Conservation (phyloP, 2,113 vertebrate species). For the Tragelaphus scriptus region DNA sequence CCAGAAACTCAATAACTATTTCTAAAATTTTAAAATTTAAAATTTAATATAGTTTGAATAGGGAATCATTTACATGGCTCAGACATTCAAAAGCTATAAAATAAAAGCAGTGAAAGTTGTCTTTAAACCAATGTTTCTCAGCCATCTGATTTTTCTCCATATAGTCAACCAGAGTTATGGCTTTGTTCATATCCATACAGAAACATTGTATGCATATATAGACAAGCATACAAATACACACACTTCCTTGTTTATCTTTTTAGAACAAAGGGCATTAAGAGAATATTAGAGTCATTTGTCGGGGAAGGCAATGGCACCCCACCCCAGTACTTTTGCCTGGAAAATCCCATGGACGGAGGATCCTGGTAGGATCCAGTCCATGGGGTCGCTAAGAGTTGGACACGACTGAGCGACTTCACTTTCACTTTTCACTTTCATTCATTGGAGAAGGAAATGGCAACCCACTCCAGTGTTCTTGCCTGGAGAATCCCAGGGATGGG, state of each 20-base stretch:
- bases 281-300: not conserved
- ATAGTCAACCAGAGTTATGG: not conserved
- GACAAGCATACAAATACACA: not conserved
- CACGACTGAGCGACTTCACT: too few species aligned
- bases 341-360: too few species aligned
- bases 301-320: too few species aligned
- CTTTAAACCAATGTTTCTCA: not conserved
- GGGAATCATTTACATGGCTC: not conserved
- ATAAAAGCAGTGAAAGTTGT: not conserved
- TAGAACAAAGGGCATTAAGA: not conserved
- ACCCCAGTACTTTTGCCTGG: too few species aligned
- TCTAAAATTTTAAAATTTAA: conserved; percentile 41
- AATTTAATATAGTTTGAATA: conserved; percentile 30
- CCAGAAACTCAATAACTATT: not conserved
- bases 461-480: too few species aligned
- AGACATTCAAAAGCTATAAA: not conserved
- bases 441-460: too few species aligned
- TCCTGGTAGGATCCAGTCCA: too few species aligned
- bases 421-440: too few species aligned
- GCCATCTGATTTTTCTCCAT: not conserved
- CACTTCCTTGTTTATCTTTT: not conserved
- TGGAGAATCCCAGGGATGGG: too few species aligned
- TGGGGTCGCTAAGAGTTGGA: too few species aligned
- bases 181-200: not conserved
- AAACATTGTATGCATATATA: not conserved